Conservation (phyloP, 2,888 invertebrate species). For the Celastrina argiolus region DNA sequence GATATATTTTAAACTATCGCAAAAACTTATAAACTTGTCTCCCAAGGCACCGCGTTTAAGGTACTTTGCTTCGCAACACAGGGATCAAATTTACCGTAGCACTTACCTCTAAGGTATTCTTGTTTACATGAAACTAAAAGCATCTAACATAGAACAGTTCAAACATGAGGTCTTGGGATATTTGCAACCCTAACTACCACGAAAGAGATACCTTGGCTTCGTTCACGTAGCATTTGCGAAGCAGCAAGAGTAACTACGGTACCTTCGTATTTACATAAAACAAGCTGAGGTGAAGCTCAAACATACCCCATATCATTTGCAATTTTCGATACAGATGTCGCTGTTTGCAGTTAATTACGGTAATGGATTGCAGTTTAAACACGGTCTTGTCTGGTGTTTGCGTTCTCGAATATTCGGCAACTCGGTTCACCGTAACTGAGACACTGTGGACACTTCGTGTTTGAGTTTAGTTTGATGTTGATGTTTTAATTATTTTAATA, state of each 20-base stretch:
- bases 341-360: constrained; percentile 69
- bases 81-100: too few relatives aligned
- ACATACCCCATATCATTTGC: constrained; percentile 49
- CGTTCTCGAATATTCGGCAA: constrained; percentile 38
- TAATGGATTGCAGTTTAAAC: constrained; percentile 59
- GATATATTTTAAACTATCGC: too few relatives aligned
- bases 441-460: constrained; percentile 28
- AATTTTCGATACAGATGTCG: constrained; percentile 53
- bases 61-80: too few relatives aligned
- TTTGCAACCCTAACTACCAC: too few relatives aligned
- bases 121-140: too few relatives aligned
- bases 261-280: not conserved
- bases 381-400: constrained; percentile 40
- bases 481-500: constrained; percentile 2
- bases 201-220: too few relatives aligned
- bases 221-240: not conserved
- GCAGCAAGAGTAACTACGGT: not conserved
- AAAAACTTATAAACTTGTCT: too few relatives aligned
- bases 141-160: too few relatives aligned
- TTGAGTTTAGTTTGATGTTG: constrained; percentile 15
- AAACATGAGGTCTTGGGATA: too few relatives aligned
- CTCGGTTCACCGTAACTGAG: constrained; percentile 34
- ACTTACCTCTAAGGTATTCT: too few relatives aligned
- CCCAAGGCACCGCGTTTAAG: too few relatives aligned
- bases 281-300: not conserved